Evolutionary conservation across 2,888 invertebrate genomes (phyloP).

Genomic region (Diarsia mendica): DNA sequence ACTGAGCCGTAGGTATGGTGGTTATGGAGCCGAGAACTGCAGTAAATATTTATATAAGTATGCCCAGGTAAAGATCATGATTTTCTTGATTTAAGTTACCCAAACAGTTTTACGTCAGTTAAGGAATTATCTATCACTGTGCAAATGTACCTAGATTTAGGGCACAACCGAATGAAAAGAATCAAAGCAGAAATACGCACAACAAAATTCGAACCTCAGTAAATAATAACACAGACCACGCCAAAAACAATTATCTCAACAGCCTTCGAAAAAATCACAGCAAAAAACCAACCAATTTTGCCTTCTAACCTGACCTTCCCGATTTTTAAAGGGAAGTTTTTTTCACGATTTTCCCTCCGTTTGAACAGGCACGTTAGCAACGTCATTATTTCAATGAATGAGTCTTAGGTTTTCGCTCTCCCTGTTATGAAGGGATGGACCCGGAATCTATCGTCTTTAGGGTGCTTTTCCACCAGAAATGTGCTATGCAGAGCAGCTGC

Average conservation of each 20-base stretch:
- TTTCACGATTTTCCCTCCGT: slow-evolving; percentile 35
- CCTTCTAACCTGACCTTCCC: slow-evolving; percentile 27
- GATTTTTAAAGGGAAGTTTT: slow-evolving; percentile 36
- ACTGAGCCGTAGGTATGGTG: no score
- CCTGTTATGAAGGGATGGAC: slow-evolving; percentile 69
- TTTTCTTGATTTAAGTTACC: no score
- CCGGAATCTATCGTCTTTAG: slow-evolving; percentile 52
- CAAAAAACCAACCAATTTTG: slow-evolving; percentile 14
- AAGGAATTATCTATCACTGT: neutral
- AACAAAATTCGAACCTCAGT: no score
- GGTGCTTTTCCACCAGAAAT: no score
- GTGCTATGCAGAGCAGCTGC: no score
- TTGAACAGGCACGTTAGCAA: slow-evolving; percentile 61
- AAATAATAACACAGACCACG: neutral
- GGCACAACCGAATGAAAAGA: no score
- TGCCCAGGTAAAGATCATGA: no score
- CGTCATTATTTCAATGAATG: slow-evolving; percentile 80
- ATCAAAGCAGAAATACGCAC: no score
- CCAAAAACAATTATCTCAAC: neutral
- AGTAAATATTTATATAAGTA: no score
- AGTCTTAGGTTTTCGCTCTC: slow-evolving; percentile 74
- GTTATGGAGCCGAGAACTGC: no score
- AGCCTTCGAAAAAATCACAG: slow-evolving; percentile 13
- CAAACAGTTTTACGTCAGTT: neutral
- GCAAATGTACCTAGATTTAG: neutral